Evolutionary conservation across 2,888 invertebrate genomes (phyloP).

Genomic region (Drosophila pseudotakahashii): DNA sequence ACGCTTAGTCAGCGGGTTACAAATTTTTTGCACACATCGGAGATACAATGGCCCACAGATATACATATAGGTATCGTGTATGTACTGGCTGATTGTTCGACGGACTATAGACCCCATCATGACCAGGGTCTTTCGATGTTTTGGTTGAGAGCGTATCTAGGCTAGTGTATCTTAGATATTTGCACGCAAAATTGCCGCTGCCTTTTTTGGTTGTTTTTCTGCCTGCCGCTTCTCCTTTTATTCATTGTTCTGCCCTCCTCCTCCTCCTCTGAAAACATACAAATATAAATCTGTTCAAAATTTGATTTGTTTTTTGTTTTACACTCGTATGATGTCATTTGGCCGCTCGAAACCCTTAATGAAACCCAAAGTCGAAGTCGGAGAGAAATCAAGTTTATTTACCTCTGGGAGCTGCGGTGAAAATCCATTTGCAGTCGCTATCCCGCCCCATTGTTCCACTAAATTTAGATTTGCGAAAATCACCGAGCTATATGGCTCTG

Average conservation of each 20-base stretch:
- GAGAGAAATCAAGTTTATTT: constrained; percentile 48
- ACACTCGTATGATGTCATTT: constrained; percentile 36
- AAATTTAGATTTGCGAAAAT: constrained; percentile 46
- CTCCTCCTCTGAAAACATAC: constrained; percentile 2
- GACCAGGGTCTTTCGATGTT: constrained; percentile 82
- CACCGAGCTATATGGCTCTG: constrained; percentile 9
- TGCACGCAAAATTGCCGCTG: constrained; percentile 82
- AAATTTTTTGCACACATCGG: constrained; percentile 19
- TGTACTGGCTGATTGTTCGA: constrained; percentile 38
- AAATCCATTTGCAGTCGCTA: constrained; percentile 31
- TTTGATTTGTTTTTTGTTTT: constrained; percentile 50
- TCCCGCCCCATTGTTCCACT: constrained; percentile 35
- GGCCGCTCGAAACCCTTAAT: constrained; percentile 32
- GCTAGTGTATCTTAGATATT: constrained; percentile 84
- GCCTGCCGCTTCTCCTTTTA: constrained; percentile 55
- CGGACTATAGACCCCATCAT: constrained; percentile 38
- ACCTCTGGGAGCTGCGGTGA: constrained; percentile 38
- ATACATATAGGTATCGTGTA: constrained; percentile 47
- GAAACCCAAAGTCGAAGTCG: constrained; percentile 34
- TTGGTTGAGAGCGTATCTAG: constrained; percentile 82
- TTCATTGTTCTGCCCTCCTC: constrained; percentile 64
- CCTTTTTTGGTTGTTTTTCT: constrained; percentile 43
- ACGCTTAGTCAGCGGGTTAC: constrained; percentile 69
- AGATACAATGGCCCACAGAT: constrained; percentile 68
- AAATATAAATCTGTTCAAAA: constrained; percentile 57